These are phyloP conservation scores for Anthopleura sola DNA, from an alignment of 64 coral and sea anemone genomes.

Conservation along the genomic window DNA sequence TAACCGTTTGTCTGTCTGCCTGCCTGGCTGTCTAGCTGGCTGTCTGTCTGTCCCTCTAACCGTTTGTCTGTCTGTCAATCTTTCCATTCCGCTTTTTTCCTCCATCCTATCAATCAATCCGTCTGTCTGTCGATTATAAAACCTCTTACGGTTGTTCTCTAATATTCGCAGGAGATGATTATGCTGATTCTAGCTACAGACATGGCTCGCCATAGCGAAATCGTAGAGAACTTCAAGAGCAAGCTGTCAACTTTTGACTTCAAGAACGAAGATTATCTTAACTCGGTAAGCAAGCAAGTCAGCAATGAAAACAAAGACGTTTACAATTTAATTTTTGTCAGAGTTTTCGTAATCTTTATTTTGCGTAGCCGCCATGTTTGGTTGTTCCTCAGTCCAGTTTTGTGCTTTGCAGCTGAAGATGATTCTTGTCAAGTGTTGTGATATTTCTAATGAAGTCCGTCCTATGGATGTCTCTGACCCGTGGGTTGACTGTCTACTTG, in stretches of 20 bases:
- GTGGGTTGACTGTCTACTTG: constrained; percentile 73
- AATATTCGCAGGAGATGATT: constrained; percentile 41
- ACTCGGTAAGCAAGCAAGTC: constrained; percentile 50
- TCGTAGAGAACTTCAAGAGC: constrained; percentile 66
- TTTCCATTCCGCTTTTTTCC: too few species aligned
- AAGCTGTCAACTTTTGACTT: constrained; percentile 74
- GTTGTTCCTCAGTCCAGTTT: background rate
- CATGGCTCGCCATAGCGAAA: constrained; percentile 81
- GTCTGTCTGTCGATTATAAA: background rate
- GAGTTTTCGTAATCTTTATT: background rate
- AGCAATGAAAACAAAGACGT: too few species aligned
- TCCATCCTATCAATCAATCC: too few species aligned
- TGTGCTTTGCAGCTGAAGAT: constrained; percentile 52
- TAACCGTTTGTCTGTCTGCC: background rate
- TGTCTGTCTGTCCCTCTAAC: too few species aligned
- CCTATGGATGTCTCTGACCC: constrained; percentile 68
- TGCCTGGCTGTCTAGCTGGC: too few species aligned
- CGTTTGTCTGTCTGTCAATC: too few species aligned
- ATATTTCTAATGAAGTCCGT: constrained; percentile 86
- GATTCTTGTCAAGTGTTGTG: constrained; percentile 79
- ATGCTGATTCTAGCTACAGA: constrained; percentile 76
- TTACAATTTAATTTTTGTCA: too few species aligned
- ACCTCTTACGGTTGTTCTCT: background rate
- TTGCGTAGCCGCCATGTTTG: background rate
- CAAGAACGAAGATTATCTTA: constrained; percentile 67